These are phyloP conservation scores for Palythoa caribaeorum DNA, from an alignment of 92 coral and sea anemone genomes.

Conservation along the genomic window DNA sequence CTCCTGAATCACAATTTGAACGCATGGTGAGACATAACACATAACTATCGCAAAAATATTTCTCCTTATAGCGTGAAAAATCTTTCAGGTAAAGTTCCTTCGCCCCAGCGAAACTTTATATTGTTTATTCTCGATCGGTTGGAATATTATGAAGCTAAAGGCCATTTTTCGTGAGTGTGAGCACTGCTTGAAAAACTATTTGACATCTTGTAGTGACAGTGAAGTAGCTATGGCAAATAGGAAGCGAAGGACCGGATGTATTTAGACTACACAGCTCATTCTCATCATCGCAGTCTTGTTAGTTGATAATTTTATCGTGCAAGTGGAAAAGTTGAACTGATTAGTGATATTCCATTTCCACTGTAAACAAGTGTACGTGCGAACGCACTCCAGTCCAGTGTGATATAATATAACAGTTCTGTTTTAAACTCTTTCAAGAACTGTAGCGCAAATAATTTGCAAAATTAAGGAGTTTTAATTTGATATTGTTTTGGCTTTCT, in stretches of 20 bases:
- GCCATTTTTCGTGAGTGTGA: neutral
- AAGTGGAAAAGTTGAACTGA: neutral
- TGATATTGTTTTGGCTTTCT: no score
- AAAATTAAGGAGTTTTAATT: neutral
- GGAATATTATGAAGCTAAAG: neutral
- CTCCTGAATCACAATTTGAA: neutral
- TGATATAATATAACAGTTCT: no score
- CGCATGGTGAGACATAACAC: neutral
- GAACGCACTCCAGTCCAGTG: neutral
- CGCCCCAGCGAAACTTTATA: neutral
- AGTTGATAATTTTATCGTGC: neutral
- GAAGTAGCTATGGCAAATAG: neutral
- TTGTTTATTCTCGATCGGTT: neutral
- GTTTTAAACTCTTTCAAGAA: neutral
- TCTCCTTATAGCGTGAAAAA: neutral
- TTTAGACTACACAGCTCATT: neutral
- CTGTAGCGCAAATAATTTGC: neutral
- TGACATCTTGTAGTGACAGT: neutral
- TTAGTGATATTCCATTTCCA: neutral
- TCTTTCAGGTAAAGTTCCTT: neutral
- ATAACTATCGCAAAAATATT: neutral
- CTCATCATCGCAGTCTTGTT: constrained; percentile 24
- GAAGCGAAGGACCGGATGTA: constrained; percentile 34
- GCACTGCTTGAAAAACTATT: neutral
- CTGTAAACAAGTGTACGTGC: neutral